Evolutionary conservation across 1,140 invertebrate genomes (phyloP), one percentile per base, ranked within the genome.

Genomic region (Diplogasteroides magnus): DNA sequence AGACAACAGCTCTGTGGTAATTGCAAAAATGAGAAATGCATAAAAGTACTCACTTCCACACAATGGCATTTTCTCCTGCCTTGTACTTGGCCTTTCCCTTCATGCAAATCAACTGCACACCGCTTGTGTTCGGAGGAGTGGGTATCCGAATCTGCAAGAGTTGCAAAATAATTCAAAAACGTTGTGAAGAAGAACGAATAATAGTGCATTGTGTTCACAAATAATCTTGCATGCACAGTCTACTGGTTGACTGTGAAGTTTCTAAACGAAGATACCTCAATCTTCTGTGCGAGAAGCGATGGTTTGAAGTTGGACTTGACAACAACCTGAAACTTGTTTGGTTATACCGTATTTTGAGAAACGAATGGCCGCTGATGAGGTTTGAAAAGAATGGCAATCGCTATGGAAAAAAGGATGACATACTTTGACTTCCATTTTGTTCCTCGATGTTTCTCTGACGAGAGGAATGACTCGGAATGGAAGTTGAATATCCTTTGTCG

Each of bases 41-140:
- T 32, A 66, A 28, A 56, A 57, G 37, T 32, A 61, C 68, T 71
- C 64, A 74, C 74, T 67, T 67, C 97, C 97, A 99, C 31, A 98
- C 95, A 80, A 99, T 99, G 29, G 96, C 96, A 85, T 99, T 99
- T 85, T 99, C 97, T 0, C 94, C 97, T 3, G 97, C 92, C 85
- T 99, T 99, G 83, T 99, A 99, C 82, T 99, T 99, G 1, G 97
- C 97, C 83, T 98, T 98, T 3, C 97, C 97, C 84, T 99, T 99
- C 80, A 98, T 89, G 78, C 96, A 98, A 79, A 99, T 97, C 62
- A 99, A 87, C 81, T 98, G 96, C 3, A 98, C 96, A 6, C 96
- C 96, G 64, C 94, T 96, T 0, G 97, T 99, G 83, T 99, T 99
- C 19, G 98, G 86, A 1, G 97, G 97, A 0, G 96, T 99, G 19